A percentile compares a stretch with the other conserved stretches of the same genome.
Evolutionary conservation across 2,888 invertebrate genomes (phyloP).

Genomic region (Mylabris sibirica): DNA sequence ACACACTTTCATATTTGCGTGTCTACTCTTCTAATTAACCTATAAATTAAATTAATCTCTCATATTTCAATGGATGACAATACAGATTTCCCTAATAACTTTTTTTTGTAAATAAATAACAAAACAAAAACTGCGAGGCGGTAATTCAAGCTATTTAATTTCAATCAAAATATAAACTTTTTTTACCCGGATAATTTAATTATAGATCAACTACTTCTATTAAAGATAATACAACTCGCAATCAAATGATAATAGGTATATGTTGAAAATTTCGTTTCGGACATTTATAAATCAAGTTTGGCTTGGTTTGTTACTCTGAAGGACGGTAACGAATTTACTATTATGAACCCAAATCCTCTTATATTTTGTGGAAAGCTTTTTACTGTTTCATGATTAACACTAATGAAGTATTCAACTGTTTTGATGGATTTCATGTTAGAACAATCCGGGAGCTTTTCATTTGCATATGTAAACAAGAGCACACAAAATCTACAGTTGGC

Average conservation of each 20-base stretch:
- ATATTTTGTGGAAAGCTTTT: conserved; percentile 49
- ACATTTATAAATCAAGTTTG: conserved; percentile 46
- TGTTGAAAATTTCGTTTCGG: conserved; percentile 37
- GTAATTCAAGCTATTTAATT: too few relatives aligned
- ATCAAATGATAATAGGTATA: background rate
- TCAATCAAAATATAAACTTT: background rate
- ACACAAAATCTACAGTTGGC: conserved; percentile 16
- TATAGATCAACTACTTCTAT: background rate
- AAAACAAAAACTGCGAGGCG: too few relatives aligned
- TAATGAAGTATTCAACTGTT: conserved; percentile 49
- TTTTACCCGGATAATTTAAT: background rate
- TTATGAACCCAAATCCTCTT: conserved; percentile 33
- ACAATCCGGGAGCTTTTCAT: conserved; percentile 33
- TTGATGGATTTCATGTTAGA: conserved; percentile 38
- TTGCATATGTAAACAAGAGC: conserved; percentile 28
- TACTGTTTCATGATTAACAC: conserved; percentile 48
- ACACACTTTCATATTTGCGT: conserved; percentile 45
- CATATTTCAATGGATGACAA: conserved; percentile 30
- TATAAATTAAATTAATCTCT: conserved; percentile 44
- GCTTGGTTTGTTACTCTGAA: conserved; percentile 39
- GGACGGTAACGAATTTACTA: conserved; percentile 40
- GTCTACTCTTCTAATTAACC: conserved; percentile 43
- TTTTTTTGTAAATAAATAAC: too few relatives aligned
- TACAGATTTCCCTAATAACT: background rate
- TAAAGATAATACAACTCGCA: background rate